Base-by-base conservation (phyloP, 2,113 vertebrate species). In the Bubo bubo region DNA sequence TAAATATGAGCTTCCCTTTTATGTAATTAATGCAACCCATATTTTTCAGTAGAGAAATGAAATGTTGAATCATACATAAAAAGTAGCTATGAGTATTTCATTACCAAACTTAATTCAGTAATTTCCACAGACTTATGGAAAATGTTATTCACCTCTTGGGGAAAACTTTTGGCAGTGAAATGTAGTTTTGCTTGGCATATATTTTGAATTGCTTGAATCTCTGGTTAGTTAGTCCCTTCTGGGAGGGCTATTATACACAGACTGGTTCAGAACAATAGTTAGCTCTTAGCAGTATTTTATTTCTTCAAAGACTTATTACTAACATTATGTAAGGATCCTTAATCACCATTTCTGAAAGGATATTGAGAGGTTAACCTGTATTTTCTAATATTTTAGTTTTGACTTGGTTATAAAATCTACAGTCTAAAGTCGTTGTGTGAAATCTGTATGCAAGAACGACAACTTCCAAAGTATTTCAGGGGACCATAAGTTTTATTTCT, bases 121-220 rank as follows among this genome's bases (percentile, higher is more conserved):
- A 60, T 98, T 98, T 98, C 92, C 94, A 97, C 88, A 94, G 91
- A 96, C 90, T 97, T 98, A 96, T 70, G 96, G 97, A 98, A 98
- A 98, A 98, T 94, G 77, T 96, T 97, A 97, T 96, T 98, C 95
- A 97, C 79, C 97, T 98, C 96, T 97, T 97, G 96, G 92, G 98
- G 91, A 97, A 98, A 97, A 89, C 86, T 86, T 98, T 95, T 97
- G 95, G 97, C 97, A 96, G 95, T 50, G 80, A 92, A 97, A 94
- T 90, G 83, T 71, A 96, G 81, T 96, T 98, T 98, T 98, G 47
- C 94, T 97, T 98, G 97, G 96, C 95, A 94, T 97, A 13, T 81
- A 94, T 74, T 97, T 95, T 97, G 79, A 73, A 94, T 97, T 95
- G 86, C 77, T 95, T 98, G 87, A 90, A 76, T 97, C 84, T 97